These are phyloP conservation scores for Liodrosophila aerea DNA, from an alignment of 2,888 invertebrate species.

Conservation along the genomic window DNA sequence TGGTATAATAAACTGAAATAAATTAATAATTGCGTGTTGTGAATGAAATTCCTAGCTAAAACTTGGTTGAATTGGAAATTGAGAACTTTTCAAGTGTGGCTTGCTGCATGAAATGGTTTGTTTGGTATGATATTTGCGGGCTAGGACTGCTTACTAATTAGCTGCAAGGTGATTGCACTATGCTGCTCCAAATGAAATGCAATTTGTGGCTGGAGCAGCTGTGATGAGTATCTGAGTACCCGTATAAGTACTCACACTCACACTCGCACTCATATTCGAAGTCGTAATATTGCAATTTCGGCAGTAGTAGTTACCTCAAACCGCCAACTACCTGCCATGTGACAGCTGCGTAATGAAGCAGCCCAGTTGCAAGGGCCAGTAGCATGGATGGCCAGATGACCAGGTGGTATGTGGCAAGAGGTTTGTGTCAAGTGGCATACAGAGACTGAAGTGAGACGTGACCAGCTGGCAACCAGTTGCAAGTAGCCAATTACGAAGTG, in stretches of 20 bases:
- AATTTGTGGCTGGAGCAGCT: slow-evolving; percentile 32
- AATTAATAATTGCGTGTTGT: no score
- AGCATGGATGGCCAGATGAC: background rate
- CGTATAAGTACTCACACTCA: slow-evolving; percentile 3
- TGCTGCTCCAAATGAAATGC: slow-evolving; percentile 29
- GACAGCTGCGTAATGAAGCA: slow-evolving; percentile 44
- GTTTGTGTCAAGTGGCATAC: slow-evolving; percentile 6
- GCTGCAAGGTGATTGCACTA: background rate
- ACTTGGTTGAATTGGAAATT: background rate
- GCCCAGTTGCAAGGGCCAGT: slow-evolving; percentile 6
- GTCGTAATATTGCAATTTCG: slow-evolving; percentile 10
- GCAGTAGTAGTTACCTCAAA: slow-evolving; percentile 14
- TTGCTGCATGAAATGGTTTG: background rate
- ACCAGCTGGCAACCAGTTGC: slow-evolving; percentile 14
- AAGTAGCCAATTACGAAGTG: slow-evolving; percentile 32
- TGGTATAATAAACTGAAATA: no score
- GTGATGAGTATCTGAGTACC: slow-evolving; percentile 34
- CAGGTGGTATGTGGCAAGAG: slow-evolving; percentile 1
- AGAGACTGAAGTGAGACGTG: slow-evolving; percentile 25
- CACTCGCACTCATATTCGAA: no score
- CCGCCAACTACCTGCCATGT: slow-evolving; percentile 29
- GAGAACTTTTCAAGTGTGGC: slow-evolving; percentile 4
- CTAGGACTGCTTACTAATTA: slow-evolving; percentile 11
- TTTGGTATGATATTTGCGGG: slow-evolving; percentile 19
- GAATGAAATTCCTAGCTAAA: background rate